Percentiles rank a stretch among this genome's conserved stretches.
Conservation (phyloP, 2,888 invertebrate genomes). For the Lypha dubia region DNA sequence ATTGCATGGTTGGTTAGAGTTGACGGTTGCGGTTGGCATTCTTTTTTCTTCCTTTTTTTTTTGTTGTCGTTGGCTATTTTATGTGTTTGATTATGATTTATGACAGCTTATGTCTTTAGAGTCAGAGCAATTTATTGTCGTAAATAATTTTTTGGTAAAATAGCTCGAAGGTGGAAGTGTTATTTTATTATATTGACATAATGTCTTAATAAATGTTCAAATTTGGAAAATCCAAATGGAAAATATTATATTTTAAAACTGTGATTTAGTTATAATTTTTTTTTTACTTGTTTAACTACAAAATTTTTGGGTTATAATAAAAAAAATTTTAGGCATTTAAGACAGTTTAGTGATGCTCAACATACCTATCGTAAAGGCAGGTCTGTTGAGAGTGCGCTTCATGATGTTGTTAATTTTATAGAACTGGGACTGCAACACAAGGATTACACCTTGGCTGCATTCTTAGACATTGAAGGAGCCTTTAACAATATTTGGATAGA, state of each 20-base stretch:
- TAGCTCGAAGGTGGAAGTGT: slow-evolving; percentile 19
- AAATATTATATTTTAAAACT: not conserved
- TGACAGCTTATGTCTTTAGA: slow-evolving; percentile 63
- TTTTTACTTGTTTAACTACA: not conserved
- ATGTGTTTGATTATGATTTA: slow-evolving; percentile 68
- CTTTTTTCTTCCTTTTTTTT: too few species aligned
- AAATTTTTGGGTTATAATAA: too few species aligned
- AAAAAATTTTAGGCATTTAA: too few species aligned
- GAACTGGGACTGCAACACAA: too few species aligned
- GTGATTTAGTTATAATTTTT: not conserved
- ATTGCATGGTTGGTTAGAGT: slow-evolving; percentile 59
- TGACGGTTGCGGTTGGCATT: slow-evolving; percentile 50
- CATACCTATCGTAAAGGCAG: too few species aligned
- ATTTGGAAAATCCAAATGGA: not conserved
- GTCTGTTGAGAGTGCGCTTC: too few species aligned
- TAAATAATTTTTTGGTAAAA: slow-evolving; percentile 16
- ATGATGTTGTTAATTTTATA: too few species aligned
- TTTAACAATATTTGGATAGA: too few species aligned
- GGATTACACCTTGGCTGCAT: too few species aligned
- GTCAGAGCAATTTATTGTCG: slow-evolving; percentile 44
- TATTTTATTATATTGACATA: slow-evolving; percentile 29
- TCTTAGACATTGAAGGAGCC: too few species aligned
- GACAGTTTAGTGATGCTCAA: too few species aligned
- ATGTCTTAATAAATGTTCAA: slow-evolving; percentile 57
- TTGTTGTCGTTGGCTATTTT: slow-evolving; percentile 13